A percentile compares a stretch with the other conserved stretches of the same genome.
Conservation (phyloP, 1,140 invertebrate genomes). For the Phenacoccus solenopsis region DNA sequence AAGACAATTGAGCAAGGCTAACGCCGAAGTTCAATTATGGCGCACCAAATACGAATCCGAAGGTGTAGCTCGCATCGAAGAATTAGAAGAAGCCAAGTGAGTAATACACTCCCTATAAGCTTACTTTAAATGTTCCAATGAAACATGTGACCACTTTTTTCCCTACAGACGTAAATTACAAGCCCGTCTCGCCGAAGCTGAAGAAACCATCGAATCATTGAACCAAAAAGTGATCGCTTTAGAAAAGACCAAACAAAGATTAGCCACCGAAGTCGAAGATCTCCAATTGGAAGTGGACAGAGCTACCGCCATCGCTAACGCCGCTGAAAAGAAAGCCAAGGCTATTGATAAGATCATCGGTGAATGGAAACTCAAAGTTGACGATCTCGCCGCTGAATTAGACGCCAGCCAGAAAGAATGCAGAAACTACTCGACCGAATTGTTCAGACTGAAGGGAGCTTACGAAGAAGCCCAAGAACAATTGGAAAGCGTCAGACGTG, state of each 20-base stretch:
- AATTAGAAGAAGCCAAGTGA: conserved; percentile 92
- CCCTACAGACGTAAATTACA: conserved; percentile 67
- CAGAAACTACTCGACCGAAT: conserved; percentile 97
- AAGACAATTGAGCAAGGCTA: conserved; percentile 93
- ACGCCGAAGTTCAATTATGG: conserved; percentile 90
- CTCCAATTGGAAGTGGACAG: conserved; percentile 95
- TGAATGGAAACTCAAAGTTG: conserved; percentile 99
- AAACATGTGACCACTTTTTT: neutral
- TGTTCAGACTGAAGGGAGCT: conserved; percentile 95
- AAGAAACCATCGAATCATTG: conserved; percentile 93
- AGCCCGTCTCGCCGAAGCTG: conserved; percentile 89
- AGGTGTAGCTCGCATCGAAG: conserved; percentile 89
- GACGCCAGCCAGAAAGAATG: conserved; percentile 98
- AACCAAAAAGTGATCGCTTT: conserved; percentile 91
- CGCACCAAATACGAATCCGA: conserved; percentile 94
- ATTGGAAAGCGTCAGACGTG: conserved; percentile 90
- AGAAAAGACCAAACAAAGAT: conserved; percentile 94
- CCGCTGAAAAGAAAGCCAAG: conserved; percentile 99
- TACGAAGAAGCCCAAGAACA: conserved; percentile 97
- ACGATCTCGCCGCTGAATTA: conserved; percentile 90
- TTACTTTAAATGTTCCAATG: neutral
- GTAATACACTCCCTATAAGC: conserved; percentile 14
- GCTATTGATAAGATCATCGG: conserved; percentile 98
- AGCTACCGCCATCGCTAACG: conserved; percentile 85
- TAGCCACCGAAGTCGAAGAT: conserved; percentile 96